These are phyloP conservation scores for Gymnorhina tibicen DNA, from an alignment of 2,113 vertebrate species.

Conservation along the genomic window DNA sequence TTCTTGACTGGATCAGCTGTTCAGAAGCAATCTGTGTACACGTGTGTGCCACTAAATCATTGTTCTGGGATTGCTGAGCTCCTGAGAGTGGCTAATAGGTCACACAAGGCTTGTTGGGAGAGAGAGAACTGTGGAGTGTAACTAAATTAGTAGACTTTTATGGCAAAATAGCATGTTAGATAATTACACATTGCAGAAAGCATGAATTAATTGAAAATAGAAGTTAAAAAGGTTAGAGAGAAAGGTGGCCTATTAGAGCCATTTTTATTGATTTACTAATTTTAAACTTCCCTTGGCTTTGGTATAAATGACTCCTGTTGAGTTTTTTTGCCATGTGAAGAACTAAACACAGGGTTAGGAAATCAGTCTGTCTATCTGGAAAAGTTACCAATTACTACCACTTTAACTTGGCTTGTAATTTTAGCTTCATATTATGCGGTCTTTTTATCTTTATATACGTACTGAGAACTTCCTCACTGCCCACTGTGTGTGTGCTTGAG, in stretches of 20 bases:
- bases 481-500: rapidly evolving
- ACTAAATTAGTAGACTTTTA: background rate
- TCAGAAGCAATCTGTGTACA: background rate
- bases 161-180: background rate
- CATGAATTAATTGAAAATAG: background rate
- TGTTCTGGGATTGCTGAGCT: background rate
- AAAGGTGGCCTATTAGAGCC: background rate
- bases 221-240: background rate
- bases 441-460: too few species aligned
- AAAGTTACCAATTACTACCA: background rate
- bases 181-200: background rate
- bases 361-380: background rate
- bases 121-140: background rate
- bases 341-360: background rate
- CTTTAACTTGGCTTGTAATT: background rate
- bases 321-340: background rate
- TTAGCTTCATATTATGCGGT: background rate
- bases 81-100: background rate
- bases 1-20: background rate
- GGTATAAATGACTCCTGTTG: background rate
- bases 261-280: background rate
- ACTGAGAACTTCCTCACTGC: background rate
- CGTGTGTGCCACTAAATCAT: background rate
- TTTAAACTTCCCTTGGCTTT: background rate
- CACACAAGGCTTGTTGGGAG: background rate